Evolutionary conservation across 1,140 invertebrate genomes (phyloP), one percentile per base, ranked within the genome.

Genomic region (Aphelenchoides fujianensis): DNA sequence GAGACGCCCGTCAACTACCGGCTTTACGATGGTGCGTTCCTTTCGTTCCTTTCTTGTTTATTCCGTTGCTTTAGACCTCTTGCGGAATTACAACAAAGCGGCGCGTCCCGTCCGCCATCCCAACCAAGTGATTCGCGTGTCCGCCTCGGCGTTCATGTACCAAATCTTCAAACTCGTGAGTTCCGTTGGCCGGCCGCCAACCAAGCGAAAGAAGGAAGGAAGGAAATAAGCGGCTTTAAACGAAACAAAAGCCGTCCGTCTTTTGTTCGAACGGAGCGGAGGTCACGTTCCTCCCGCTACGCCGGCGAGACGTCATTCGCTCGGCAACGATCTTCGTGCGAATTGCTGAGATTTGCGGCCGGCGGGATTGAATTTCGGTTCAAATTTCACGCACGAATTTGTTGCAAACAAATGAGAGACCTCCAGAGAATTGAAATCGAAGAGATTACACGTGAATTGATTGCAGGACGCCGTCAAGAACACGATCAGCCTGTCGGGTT

Each of bases 391-490:
- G 16, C 12, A 9, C 57, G 9, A 61, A 41, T 48, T 48, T 48
- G 12, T 48, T 48, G 12, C 12, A 48, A 23, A 48, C 12, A n/a
- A n/a, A n/a, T n/a, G n/a, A n/a, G n/a, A n/a, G n/a, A n/a, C n/a
- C n/a, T n/a, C n/a, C n/a, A n/a, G n/a, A n/a, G n/a, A n/a, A n/a
- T n/a, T n/a, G n/a, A n/a, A n/a, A n/a, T n/a, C n/a, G n/a, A n/a
- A n/a, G n/a, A n/a, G n/a, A n/a, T n/a, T n/a, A n/a, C n/a, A n/a
- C n/a, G n/a, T n/a, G n/a, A n/a, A n/a, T n/a, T n/a, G n/a, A 7
- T 5, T 82, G 75, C 72, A 81, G 79, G 82, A 83, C 53, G 82
- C 82, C 41, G 82, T 84, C 32, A 83, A 84, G 54, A 83, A 83
- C 71, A 83, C 82, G 54, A 83, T 83, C 30, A 73, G 69, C 28